Base-by-base conservation (phyloP, 1,140 invertebrate genomes). In the Drosophila pachea region DNA sequence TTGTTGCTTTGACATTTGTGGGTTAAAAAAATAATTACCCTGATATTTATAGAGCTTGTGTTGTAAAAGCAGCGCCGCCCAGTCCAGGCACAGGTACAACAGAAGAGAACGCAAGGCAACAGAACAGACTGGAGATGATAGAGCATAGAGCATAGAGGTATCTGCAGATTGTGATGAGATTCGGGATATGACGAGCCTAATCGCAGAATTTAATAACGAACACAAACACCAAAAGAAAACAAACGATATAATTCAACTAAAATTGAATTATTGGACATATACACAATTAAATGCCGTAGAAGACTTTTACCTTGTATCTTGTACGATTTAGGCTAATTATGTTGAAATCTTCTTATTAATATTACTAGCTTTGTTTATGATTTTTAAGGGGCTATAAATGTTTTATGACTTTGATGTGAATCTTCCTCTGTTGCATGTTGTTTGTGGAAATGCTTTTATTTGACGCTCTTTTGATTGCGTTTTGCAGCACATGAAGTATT, bases 1-100 rank as follows among this genome's bases (percentile, higher is more conserved):
- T 4, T 68, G 49, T 7, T 59, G 73, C 81, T 81, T 76, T 84
- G 79, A 81, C 79, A 83, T 84, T 83, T 83, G 65, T 84, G 79
- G 73, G 79, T 73, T 83, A 73, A 78, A 64, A 72, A 76, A 78
- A 72, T 62, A 84, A 84, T 76, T 84, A 84, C 52, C 62, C 68
- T 64, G 69, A 66, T 83, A 82, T 74, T 72, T 74, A 66, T 83
- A 74, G 64, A 61, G 42, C 42, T 68, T 55, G 52, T 14, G 56
- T 45, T 62, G 31, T 38, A n/a, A 36, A 29, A 56, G 54, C 31
- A 32, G 22, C 14, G 58, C 14, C 32, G 11, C 29, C 38, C 16
- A 16, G 42, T 43, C 22, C 22, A 22, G 22, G 22, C 3, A 22
- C 22, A 22, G 22, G 22, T 22, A 22, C 22, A 22, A 22, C 22